phyloP scores from a whole-genome alignment of 2,113 vertebrate species.

The Phrynosoma platyrhinos region DNA sequence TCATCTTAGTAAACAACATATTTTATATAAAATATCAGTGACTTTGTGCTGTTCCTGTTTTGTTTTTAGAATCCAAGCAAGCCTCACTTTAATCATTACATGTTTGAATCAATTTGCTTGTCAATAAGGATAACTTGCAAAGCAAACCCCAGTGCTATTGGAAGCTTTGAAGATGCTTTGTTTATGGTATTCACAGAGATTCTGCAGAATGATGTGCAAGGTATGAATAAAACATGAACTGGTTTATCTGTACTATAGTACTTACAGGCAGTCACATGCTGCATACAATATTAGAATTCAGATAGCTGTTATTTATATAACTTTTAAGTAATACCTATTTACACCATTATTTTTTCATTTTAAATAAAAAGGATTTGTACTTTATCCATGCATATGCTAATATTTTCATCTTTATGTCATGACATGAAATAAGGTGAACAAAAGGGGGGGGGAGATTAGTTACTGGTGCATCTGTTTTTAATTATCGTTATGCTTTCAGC shows the following conservation, averaged over 20 bases:
- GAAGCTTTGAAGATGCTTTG: conserved; percentile 95
- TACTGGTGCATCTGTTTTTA: neutral
- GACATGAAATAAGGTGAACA: neutral
- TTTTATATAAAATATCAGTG: neutral
- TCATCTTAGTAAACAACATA: neutral
- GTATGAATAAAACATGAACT: conserved; percentile 67
- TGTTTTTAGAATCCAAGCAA: conserved; percentile 95
- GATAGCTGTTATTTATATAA: neutral
- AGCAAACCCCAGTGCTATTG: conserved; percentile 88
- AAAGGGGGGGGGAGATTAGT: neutral
- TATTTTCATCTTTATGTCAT: neutral
- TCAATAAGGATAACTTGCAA: conserved; percentile 97
- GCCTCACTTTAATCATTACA: conserved; percentile 98
- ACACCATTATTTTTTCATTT: neutral
- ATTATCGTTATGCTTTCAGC: no score
- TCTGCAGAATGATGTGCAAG: conserved; percentile 96
- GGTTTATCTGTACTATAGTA: neutral
- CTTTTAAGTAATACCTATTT: fast-evolving
- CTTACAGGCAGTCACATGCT: neutral
- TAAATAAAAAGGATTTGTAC: neutral
- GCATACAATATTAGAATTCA: neutral
- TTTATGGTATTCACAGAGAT: conserved; percentile 98
- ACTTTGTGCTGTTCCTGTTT: conserved; percentile 17
- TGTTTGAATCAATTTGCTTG: conserved; percentile 98
- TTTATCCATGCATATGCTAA: neutral